A percentile compares a stretch with the other conserved stretches of the same genome.
These are phyloP conservation scores for Neodontobutis hainanensis DNA, from an alignment of 2,113 vertebrate species.

Conservation along the genomic window DNA sequence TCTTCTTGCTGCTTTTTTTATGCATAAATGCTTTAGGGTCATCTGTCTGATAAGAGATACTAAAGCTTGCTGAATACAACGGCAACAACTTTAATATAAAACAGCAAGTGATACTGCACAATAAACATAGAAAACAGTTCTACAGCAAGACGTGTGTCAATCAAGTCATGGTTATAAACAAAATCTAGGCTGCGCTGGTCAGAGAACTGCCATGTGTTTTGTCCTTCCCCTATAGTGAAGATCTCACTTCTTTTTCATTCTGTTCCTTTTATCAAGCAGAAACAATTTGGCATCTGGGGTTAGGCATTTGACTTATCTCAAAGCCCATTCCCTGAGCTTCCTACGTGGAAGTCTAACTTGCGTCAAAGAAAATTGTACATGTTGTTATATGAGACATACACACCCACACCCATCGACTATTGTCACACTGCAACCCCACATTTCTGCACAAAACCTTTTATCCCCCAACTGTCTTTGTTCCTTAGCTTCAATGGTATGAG, in stretches of 20 bases:
- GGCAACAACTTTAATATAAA: not conserved
- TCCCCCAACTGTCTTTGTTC: conserved; percentile 15
- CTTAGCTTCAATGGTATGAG: not conserved
- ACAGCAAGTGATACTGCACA: not conserved
- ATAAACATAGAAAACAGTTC: not conserved
- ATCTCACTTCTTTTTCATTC: not conserved
- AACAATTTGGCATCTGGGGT: not conserved
- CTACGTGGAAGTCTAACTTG: too few relatives aligned
- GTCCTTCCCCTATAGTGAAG: not conserved
- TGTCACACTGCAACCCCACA: conserved; percentile 15
- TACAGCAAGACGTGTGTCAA: not conserved
- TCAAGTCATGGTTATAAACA: not conserved
- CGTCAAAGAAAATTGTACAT: too few relatives aligned
- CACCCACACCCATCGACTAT: conserved; percentile 2
- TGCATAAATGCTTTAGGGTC: conserved; percentile 3
- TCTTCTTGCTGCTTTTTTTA: not conserved
- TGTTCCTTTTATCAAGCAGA: not conserved
- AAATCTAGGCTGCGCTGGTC: not conserved
- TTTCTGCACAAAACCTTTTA: not conserved
- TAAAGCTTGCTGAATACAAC: not conserved
- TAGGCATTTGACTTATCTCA: not conserved
- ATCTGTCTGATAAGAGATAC: not conserved
- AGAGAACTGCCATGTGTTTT: not conserved
- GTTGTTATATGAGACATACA: too few relatives aligned
- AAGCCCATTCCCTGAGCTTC: too few relatives aligned